Conservation (phyloP, 2,888 invertebrate genomes). For the Plagiodera versicolora region DNA sequence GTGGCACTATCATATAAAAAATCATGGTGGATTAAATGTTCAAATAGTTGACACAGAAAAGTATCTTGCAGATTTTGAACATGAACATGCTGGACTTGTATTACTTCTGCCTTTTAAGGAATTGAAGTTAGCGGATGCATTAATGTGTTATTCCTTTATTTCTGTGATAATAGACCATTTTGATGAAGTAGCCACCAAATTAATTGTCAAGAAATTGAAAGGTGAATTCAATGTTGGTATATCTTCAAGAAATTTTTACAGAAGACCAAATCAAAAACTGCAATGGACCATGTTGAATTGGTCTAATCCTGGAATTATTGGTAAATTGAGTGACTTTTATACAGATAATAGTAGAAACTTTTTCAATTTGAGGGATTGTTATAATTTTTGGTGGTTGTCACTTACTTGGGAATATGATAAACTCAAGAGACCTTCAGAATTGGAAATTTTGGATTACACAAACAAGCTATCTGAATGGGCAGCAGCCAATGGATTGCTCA, state of each 20-base stretch:
- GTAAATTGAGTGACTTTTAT: conserved; percentile 43
- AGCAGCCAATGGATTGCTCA: neutral
- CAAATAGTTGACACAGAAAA: conserved; percentile 33
- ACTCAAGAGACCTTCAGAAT: conserved; percentile 36
- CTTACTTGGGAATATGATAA: conserved; percentile 48
- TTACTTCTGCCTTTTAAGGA: conserved; percentile 38
- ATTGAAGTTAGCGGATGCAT: conserved; percentile 38
- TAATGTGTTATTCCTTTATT: conserved; percentile 38
- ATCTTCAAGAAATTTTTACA: conserved; percentile 47
- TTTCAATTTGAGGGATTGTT: conserved; percentile 41
- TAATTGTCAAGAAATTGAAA: conserved; percentile 38
- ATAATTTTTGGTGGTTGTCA: conserved; percentile 46
- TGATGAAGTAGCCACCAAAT: conserved; percentile 44
- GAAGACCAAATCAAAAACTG: conserved; percentile 45
- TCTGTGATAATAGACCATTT: conserved; percentile 44
- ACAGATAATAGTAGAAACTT: conserved; percentile 45
- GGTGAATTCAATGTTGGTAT: conserved; percentile 47
- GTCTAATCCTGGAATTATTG: conserved; percentile 44
- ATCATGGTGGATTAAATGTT: conserved; percentile 36
- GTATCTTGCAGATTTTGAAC: conserved; percentile 29
- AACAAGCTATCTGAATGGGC: neutral
- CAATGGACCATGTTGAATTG: conserved; percentile 50
- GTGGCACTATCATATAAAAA: conserved; percentile 44
- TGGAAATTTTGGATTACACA: neutral
- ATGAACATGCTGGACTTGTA: conserved; percentile 27